phyloP scores from a whole-genome alignment of 2,113 vertebrate species.

The Balaenoptera acutorostrata region DNA sequence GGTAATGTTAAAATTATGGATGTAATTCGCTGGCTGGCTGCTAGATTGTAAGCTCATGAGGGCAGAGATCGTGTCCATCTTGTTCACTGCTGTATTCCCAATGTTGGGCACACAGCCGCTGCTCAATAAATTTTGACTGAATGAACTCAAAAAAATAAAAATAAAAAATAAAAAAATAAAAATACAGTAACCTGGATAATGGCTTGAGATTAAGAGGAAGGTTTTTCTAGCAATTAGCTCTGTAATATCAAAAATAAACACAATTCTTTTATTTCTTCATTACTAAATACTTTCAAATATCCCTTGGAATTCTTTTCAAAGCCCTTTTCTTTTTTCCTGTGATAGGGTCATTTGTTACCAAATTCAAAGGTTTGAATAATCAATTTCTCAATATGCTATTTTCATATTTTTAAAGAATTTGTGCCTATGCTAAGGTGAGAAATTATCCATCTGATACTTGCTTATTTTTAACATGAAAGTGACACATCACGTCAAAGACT shows the following conservation, averaged over 20 bases:
- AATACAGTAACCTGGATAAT: background rate
- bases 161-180: background rate
- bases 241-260: background rate
- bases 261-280: background rate
- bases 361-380: background rate
- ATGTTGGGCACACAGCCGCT: background rate
- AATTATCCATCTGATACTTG: background rate
- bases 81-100: background rate
- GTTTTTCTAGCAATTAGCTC: background rate
- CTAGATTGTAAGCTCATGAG: constrained; percentile 32
- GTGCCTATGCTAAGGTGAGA: background rate
- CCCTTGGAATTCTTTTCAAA: background rate
- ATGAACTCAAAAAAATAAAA: background rate
- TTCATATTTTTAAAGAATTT: constrained; percentile 17
- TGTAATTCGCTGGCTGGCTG: background rate
- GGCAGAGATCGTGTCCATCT: background rate
- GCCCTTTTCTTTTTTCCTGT: background rate
- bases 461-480: constrained; percentile 29
- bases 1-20: background rate
- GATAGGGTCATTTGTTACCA: background rate
- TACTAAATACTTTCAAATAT: background rate
- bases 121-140: constrained; percentile 45
- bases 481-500: background rate
- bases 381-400: background rate
- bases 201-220: background rate